Conservation (phyloP, 2,797 vertebrate species). For the Oceanodroma leucorhoa region DNA sequence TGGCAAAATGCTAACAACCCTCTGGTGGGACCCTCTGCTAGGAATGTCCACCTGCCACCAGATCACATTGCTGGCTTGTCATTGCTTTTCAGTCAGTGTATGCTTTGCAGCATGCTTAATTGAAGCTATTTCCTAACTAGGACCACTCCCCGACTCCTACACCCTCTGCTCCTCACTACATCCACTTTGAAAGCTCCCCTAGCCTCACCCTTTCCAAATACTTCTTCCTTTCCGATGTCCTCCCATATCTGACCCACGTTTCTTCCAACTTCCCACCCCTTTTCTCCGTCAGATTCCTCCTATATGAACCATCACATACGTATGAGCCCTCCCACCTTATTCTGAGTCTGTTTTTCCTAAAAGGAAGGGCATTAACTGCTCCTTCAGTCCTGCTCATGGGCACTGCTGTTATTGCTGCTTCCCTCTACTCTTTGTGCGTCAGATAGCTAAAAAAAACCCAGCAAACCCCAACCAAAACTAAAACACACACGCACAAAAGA, state of each 20-base stretch:
- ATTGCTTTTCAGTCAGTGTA: neutral
- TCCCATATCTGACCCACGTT: neutral
- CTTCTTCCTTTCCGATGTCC: neutral
- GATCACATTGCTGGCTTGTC: neutral
- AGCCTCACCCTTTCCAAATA: neutral
- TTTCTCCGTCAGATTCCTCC: neutral
- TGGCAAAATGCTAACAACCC: neutral
- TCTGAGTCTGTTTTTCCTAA: neutral
- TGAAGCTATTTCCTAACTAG: neutral
- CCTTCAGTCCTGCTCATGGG: neutral
- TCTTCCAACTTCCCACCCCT: neutral
- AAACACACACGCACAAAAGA: neutral
- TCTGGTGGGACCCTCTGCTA: neutral
- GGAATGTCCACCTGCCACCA: neutral
- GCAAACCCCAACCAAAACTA: neutral
- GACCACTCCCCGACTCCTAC: neutral
- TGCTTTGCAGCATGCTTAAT: neutral
- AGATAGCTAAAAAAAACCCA: neutral
- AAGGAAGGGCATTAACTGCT: neutral
- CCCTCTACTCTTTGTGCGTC: neutral
- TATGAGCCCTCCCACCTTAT: neutral
- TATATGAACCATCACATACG: accelerated
- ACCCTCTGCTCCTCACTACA: neutral
- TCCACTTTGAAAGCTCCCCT: neutral
- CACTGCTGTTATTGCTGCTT: neutral